Conservation (phyloP, 2,113 vertebrate genomes). For the Tylochromis polylepis region DNA sequence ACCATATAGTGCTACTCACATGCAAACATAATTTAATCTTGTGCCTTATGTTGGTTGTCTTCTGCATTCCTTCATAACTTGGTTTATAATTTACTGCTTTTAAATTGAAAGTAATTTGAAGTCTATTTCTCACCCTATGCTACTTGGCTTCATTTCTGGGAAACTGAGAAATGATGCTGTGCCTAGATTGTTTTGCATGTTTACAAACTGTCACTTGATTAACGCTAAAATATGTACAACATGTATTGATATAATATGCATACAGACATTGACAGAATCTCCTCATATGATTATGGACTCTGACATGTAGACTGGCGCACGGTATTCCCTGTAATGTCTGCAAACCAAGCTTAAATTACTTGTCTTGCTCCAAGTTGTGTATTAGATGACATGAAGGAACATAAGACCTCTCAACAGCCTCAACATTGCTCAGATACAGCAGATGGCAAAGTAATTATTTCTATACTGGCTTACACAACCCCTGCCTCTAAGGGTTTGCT, state of each 20-base stretch:
- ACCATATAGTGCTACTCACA: neutral
- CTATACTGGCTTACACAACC: neutral
- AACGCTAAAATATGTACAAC: neutral
- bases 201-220: neutral
- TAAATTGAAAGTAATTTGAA: neutral
- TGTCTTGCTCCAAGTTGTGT: constrained; percentile 5
- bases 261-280: neutral
- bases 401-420: neutral
- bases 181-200: neutral
- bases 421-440: neutral
- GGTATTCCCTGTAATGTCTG: neutral
- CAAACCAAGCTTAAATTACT: neutral
- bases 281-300: neutral
- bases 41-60: neutral
- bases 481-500: neutral
- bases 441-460: constrained; percentile 45
- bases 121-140: neutral
- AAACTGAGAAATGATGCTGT: neutral
- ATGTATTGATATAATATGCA: neutral
- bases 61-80: neutral
- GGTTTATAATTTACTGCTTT: neutral
- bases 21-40: neutral
- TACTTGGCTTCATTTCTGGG: neutral
- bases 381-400: constrained; percentile 30
- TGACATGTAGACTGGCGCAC: neutral